These are phyloP conservation scores for Thalassarche chlororhynchos DNA, from an alignment of 2,113 vertebrate genomes.

Conservation along the genomic window DNA sequence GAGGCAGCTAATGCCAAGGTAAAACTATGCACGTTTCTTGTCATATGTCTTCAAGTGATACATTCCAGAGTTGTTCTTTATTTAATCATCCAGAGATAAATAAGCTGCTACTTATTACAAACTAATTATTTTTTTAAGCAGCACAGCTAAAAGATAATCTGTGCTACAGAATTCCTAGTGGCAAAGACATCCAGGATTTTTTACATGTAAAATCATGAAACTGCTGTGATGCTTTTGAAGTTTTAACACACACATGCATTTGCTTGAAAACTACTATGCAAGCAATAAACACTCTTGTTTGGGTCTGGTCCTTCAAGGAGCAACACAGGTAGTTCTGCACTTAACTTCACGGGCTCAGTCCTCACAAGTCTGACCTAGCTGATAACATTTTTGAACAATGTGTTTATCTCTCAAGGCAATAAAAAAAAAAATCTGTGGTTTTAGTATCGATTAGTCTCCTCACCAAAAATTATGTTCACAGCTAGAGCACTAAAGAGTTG, in stretches of 20 bases:
- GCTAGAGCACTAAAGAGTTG: not conserved
- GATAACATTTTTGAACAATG: not conserved
- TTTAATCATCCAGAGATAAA: constrained; percentile 47
- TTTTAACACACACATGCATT: not conserved
- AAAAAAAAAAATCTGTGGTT: not conserved
- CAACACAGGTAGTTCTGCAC: not conserved
- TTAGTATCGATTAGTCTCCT: not conserved
- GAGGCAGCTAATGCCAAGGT: not conserved
- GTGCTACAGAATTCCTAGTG: constrained; percentile 16
- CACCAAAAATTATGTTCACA: not conserved
- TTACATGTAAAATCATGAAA: constrained; percentile 44
- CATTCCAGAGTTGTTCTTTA: constrained; percentile 4
- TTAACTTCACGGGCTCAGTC: not conserved
- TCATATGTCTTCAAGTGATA: constrained; percentile 27
- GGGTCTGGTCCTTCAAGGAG: not conserved
- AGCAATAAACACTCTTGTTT: not conserved
- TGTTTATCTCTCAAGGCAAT: not conserved
- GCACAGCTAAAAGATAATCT: not conserved
- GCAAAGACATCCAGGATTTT: constrained; percentile 12
- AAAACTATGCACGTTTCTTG: not conserved
- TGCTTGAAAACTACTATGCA: not conserved
- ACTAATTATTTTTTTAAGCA: constrained; percentile 28
- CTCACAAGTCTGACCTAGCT: not conserved
- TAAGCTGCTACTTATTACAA: constrained; percentile 10
- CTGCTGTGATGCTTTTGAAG: constrained; percentile 45